Percentiles rank a stretch among this genome's conserved stretches.
These are phyloP conservation scores for Cylindroiulus punctatus DNA, from an alignment of 2,888 invertebrate genomes.

Conservation along the genomic window DNA sequence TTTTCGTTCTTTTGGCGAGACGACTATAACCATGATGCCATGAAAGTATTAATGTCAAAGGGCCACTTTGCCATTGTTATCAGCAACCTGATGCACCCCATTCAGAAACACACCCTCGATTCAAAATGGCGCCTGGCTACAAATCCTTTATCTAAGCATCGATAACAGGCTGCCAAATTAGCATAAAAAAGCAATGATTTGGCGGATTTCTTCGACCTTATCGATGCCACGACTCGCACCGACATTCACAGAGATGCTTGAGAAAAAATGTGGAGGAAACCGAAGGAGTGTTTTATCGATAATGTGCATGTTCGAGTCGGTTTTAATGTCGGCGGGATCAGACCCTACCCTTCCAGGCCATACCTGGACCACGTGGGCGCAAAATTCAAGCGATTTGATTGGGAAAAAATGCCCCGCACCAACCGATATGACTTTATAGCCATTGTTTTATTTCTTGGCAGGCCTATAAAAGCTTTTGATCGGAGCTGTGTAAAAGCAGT, in stretches of 20 bases:
- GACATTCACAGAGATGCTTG: background rate
- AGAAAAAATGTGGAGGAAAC: background rate
- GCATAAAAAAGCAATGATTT: background rate
- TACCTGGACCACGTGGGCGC: background rate
- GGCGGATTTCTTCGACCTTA: background rate
- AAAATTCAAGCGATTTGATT: background rate
- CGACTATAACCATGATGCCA: too few relatives aligned
- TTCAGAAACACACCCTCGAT: background rate
- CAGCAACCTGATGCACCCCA: too few relatives aligned
- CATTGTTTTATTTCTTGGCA: conserved; percentile 7
- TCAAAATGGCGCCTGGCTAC: background rate
- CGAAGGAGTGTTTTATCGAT: conserved; percentile 30
- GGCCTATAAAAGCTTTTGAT: conserved; percentile 30
- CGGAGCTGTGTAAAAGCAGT: background rate
- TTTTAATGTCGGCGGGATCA: too few relatives aligned
- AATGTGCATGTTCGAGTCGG: too few relatives aligned
- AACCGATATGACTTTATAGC: conserved; percentile 1
- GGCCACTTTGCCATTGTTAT: too few relatives aligned
- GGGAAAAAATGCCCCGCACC: background rate
- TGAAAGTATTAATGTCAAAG: too few relatives aligned
- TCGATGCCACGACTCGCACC: background rate
- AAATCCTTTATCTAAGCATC: background rate
- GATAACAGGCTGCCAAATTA: background rate
- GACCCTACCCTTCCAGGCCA: conserved; percentile 21
- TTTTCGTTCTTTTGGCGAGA: too few relatives aligned